Conservation (phyloP, 2,888 invertebrate species). For the Tipula confusa region DNA sequence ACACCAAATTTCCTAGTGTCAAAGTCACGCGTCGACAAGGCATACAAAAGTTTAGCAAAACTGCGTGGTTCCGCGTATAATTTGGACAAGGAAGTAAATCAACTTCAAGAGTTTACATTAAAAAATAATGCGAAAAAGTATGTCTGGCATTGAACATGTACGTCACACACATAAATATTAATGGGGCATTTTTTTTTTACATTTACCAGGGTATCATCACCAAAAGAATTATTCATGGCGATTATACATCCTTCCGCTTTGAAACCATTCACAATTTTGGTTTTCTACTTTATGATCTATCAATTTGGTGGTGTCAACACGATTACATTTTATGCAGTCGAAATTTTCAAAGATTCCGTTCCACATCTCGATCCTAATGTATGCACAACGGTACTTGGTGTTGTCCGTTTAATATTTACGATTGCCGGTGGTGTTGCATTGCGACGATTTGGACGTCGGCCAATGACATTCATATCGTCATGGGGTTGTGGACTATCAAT, state of each 20-base stretch:
- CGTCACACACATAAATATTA: neutral
- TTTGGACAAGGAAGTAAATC: slow-evolving; percentile 59
- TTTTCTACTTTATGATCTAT: slow-evolving; percentile 63
- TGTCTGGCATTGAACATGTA: neutral
- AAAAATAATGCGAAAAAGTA: slow-evolving; percentile 55
- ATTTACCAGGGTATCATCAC: slow-evolving; percentile 34
- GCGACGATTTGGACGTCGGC: slow-evolving; percentile 57
- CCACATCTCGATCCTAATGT: slow-evolving; percentile 55
- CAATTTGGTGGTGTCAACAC: slow-evolving; percentile 68
- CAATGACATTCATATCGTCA: slow-evolving; percentile 61
- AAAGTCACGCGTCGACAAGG: slow-evolving; percentile 57
- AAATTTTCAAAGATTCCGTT: slow-evolving; percentile 61
- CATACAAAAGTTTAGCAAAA: slow-evolving; percentile 55
- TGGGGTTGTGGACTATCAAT: slow-evolving; percentile 62
- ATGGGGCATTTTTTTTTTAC: neutral
- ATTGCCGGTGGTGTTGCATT: slow-evolving; percentile 60
- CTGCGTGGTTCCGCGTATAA: slow-evolving; percentile 61
- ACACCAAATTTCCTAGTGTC: slow-evolving; percentile 67
- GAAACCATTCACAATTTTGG: slow-evolving; percentile 60
- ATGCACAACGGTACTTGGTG: slow-evolving; percentile 59
- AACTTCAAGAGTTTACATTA: slow-evolving; percentile 57
- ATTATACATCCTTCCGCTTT: slow-evolving; percentile 59
- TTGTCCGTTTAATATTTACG: slow-evolving; percentile 59
- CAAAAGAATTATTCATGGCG: slow-evolving; percentile 54
- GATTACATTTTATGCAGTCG: slow-evolving; percentile 64